A percentile compares a stretch with the other conserved stretches of the same genome.
Conservation (phyloP, 2,797 vertebrate genomes). For the Hypotaenidia philippensis region DNA sequence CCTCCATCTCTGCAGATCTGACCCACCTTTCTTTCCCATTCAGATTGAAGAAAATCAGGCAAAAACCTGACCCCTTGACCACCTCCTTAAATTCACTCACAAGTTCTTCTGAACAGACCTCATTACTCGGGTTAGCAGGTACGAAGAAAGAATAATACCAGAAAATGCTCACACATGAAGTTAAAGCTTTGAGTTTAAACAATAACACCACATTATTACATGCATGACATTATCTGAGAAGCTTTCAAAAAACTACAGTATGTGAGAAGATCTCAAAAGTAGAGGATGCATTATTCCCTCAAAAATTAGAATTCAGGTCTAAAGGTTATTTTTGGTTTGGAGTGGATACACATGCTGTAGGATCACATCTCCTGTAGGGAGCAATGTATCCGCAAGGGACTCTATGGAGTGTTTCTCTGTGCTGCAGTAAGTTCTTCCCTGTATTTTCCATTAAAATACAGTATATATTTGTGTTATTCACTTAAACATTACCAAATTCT, state of each 20-base stretch:
- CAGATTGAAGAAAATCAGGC: background rate
- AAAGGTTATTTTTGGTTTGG: background rate
- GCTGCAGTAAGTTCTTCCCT: slow-evolving; percentile 7
- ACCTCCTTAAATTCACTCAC: background rate
- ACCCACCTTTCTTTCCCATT: background rate
- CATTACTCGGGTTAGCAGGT: background rate
- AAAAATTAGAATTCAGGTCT: background rate
- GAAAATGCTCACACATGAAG: background rate
- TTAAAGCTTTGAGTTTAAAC: background rate
- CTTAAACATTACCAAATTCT: background rate
- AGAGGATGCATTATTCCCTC: background rate
- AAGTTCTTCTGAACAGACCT: background rate
- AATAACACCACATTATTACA: background rate
- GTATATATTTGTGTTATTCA: background rate
- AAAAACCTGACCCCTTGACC: background rate
- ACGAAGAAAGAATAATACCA: background rate
- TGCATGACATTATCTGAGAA: background rate
- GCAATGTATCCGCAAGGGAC: background rate
- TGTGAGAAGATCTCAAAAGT: background rate
- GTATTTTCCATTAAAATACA: background rate
- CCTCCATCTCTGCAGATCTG: background rate
- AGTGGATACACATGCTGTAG: background rate
- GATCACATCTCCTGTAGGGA: background rate
- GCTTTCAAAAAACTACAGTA: background rate
- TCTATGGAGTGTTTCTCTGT: background rate